Evolutionary conservation across 2,113 vertebrate genomes (phyloP).

Genomic region (Trogon melanurus): DNA sequence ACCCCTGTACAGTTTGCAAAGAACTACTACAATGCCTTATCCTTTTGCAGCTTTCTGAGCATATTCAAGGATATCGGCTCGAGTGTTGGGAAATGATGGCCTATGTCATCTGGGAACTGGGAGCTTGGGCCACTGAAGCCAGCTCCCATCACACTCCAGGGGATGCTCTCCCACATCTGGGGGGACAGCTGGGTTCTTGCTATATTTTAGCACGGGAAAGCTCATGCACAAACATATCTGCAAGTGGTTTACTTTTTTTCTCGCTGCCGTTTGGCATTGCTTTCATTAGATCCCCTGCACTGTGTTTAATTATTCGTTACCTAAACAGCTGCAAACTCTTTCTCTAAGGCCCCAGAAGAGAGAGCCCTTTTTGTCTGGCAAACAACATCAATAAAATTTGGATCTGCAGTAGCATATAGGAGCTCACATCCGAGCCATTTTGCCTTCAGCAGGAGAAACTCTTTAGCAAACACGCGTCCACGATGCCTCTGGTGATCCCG

Average conservation of each 20-base stretch:
- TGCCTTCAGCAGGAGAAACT: not conserved
- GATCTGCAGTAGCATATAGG: not conserved
- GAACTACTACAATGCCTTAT: not conserved
- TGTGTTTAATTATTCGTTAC: not conserved
- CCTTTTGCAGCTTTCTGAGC: not conserved
- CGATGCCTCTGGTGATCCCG: not conserved
- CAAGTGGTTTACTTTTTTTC: not conserved
- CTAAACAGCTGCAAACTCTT: not conserved
- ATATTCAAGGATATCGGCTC: not conserved
- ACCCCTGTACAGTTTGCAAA: not conserved
- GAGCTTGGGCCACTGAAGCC: not conserved
- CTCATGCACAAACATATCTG: not conserved
- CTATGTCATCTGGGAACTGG: not conserved
- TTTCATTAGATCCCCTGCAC: not conserved
- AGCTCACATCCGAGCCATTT: not conserved
- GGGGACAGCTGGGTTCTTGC: not conserved
- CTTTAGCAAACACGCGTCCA: rapidly evolving
- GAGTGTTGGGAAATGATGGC: not conserved
- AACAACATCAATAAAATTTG: not conserved
- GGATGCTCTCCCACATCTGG: not conserved
- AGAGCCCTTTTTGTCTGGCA: not conserved
- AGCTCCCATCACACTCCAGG: not conserved
- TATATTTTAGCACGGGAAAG: not conserved
- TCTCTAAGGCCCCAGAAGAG: not conserved
- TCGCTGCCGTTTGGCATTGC: not conserved